phyloP scores from a whole-genome alignment of 1,140 invertebrate species.

The Trichogramma pretiosum region DNA sequence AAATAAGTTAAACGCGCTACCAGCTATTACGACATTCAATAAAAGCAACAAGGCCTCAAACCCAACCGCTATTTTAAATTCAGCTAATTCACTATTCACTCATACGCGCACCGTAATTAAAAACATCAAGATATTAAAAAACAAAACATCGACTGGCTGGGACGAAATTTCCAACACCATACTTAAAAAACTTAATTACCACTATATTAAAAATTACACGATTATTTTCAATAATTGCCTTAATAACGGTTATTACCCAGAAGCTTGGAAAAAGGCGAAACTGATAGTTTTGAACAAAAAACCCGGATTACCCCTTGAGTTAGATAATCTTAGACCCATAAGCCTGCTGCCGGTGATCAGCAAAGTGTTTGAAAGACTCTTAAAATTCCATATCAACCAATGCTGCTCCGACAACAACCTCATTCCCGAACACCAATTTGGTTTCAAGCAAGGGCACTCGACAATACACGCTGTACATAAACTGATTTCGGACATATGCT shows the following conservation, averaged over 20 bases:
- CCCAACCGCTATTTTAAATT: no score
- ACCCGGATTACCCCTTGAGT: not conserved
- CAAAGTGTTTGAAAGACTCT: not conserved
- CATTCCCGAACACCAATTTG: conserved; percentile 17
- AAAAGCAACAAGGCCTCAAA: no score
- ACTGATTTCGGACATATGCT: conserved; percentile 13
- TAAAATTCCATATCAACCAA: not conserved
- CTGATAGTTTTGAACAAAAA: conserved; percentile 20
- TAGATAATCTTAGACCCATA: conserved; percentile 18
- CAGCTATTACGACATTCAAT: no score
- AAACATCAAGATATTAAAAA: no score
- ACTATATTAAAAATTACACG: not conserved
- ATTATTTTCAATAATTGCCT: conserved; percentile 18
- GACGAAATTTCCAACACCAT: conserved; percentile 18
- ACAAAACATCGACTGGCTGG: conserved; percentile 15
- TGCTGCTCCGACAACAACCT: conserved; percentile 9
- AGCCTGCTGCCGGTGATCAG: conserved; percentile 8
- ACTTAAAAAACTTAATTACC: conserved; percentile 14
- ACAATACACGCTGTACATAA: conserved; percentile 14
- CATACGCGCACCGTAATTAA: no score
- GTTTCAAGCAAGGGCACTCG: conserved; percentile 15
- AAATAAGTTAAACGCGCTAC: no score
- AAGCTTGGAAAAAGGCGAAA: conserved; percentile 19
- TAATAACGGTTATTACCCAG: conserved; percentile 15
- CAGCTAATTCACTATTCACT: no score